Percentiles rank a stretch among this genome's conserved stretches.
phyloP scores from a whole-genome alignment of 2,888 invertebrate genomes.

The Pyrrhosoma nymphula region DNA sequence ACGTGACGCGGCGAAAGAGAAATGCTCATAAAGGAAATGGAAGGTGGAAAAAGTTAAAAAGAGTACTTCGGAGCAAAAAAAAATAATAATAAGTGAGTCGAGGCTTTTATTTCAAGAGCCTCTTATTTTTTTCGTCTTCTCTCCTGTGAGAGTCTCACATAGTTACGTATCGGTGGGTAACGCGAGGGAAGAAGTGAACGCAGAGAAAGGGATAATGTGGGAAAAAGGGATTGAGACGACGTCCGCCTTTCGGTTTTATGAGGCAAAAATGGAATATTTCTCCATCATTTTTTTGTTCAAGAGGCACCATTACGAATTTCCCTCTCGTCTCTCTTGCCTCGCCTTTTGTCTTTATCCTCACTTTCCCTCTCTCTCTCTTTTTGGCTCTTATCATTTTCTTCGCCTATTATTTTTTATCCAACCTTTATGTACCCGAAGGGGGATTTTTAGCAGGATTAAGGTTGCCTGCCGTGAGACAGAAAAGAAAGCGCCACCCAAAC shows the following conservation, averaged over 20 bases:
- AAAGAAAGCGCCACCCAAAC: neutral
- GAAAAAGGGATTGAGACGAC: neutral
- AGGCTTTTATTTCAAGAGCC: neutral
- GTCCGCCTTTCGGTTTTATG: conserved; percentile 54
- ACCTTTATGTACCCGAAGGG: conserved; percentile 37
- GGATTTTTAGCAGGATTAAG: conserved; percentile 49
- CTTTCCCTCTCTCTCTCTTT: neutral
- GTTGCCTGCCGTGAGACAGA: neutral
- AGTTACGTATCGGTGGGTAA: neutral
- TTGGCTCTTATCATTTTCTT: neutral
- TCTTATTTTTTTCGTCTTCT: conserved; percentile 29
- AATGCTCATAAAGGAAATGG: neutral
- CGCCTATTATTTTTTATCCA: neutral
- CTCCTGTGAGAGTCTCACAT: neutral
- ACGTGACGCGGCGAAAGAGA: neutral
- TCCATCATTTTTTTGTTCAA: neutral
- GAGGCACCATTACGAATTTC: neutral
- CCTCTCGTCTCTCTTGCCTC: neutral
- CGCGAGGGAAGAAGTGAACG: neutral
- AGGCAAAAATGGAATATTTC: conserved; percentile 40
- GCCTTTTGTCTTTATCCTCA: conserved; percentile 8
- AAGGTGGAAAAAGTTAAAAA: conserved; percentile 42
- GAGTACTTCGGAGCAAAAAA: conserved; percentile 42
- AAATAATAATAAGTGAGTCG: conserved; percentile 7
- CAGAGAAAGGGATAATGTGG: neutral